These are phyloP conservation scores for Chironomus riparius DNA, from an alignment of 2,888 invertebrate species.

Conservation along the genomic window DNA sequence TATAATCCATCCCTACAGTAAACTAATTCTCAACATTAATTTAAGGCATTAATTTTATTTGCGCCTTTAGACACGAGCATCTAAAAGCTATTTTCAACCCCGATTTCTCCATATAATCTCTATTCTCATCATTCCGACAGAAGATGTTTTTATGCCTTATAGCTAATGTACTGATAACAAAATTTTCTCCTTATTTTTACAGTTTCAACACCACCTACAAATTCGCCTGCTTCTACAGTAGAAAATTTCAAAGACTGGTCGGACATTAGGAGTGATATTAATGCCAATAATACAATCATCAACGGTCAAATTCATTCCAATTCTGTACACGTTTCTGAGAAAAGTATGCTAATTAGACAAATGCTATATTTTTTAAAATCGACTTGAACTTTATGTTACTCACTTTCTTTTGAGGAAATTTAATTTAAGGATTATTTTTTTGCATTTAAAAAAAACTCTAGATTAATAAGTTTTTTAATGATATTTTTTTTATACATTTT, in stretches of 20 bases:
- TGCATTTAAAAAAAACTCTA: no score
- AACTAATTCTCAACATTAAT: constrained; percentile 26
- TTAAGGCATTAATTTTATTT: constrained; percentile 26
- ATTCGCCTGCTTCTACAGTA: constrained; percentile 10
- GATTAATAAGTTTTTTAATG: neutral
- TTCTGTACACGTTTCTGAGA: constrained; percentile 22
- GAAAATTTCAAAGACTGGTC: constrained; percentile 23
- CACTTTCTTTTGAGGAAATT: neutral
- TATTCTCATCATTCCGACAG: neutral
- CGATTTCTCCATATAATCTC: neutral
- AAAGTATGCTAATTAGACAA: constrained; percentile 25
- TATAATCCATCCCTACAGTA: constrained; percentile 6
- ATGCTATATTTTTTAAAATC: no score
- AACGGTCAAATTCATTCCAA: constrained; percentile 4
- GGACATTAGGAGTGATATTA: constrained; percentile 8
- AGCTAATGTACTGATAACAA: neutral
- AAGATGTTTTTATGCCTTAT: neutral
- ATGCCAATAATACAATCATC: constrained; percentile 11
- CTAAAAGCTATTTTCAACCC: constrained; percentile 2
- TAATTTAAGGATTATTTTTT: neutral
- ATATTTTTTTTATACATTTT: neutral
- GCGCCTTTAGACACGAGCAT: neutral
- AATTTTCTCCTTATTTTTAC: neutral
- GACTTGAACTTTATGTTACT: neutral
- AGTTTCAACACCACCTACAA: constrained; percentile 23